These are phyloP conservation scores for Drosophila antonietae DNA, from an alignment of 2,888 invertebrate species.

Conservation along the genomic window DNA sequence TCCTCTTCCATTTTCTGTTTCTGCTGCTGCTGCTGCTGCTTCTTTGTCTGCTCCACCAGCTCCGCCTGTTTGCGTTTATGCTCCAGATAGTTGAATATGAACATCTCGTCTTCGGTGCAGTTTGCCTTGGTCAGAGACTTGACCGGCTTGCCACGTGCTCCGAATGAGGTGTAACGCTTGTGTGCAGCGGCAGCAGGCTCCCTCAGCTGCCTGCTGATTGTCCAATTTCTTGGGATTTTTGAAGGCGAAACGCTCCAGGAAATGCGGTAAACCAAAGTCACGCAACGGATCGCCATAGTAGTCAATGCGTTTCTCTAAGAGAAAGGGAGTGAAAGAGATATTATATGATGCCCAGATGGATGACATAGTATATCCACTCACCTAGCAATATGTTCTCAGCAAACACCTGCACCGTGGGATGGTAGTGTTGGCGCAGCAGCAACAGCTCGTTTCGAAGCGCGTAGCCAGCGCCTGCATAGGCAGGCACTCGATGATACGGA, in stretches of 20 bases:
- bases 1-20: slow-evolving; percentile 80
- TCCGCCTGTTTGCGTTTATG: slow-evolving; percentile 84
- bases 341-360: neutral
- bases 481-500: slow-evolving; percentile 92
- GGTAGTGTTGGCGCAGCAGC: slow-evolving; percentile 90
- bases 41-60: slow-evolving; percentile 37
- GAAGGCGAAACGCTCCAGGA: slow-evolving; percentile 97
- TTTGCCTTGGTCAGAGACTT: slow-evolving; percentile 89
- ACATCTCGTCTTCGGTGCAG: slow-evolving; percentile 95
- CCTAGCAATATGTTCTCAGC: slow-evolving; percentile 91
- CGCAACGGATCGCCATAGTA: slow-evolving; percentile 97
- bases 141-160: slow-evolving; percentile 89
- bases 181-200: slow-evolving; percentile 78
- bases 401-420: slow-evolving; percentile 96
- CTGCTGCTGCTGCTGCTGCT: slow-evolving; percentile 65
- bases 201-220: slow-evolving; percentile 83
- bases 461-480: slow-evolving; percentile 91
- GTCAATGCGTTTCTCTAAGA: slow-evolving; percentile 88
- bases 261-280: slow-evolving; percentile 95
- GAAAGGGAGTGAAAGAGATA: neutral
- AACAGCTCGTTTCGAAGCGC: slow-evolving; percentile 91
- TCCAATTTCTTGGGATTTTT: slow-evolving; percentile 93
- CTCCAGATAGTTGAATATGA: slow-evolving; percentile 87
- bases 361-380: slow-evolving; percentile 78
- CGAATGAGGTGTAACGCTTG: slow-evolving; percentile 89